Evolutionary conservation across 1,140 invertebrate genomes (phyloP), one percentile per base, ranked within the genome.

Genomic region (Drosophila eugracilis): DNA sequence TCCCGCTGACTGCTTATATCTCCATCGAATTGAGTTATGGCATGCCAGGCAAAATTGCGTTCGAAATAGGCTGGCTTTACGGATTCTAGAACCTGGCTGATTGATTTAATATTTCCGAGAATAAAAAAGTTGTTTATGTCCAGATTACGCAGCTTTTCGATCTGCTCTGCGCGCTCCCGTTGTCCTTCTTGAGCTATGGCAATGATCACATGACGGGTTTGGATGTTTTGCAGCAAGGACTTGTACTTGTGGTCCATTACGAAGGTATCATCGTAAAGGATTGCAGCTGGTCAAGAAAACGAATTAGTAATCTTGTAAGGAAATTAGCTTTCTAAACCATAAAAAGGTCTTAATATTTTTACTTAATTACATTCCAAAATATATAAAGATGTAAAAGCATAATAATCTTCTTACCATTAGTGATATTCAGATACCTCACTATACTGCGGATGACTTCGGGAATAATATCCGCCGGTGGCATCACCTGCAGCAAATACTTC

Each of bases 201-300:
- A 1, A 95, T 94, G 19, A 97, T 97, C 1, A 97, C 94, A 86
- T 98, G 97, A 2, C 97, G 93, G 0, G 96, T 97, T 14, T 96
- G 96, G 22, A 98, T 95, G 91, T 98, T 98, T 88, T 97, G 94
- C 10, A 98, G 91, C 1, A 98, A 91, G 5, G 96, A 96, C 91
- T 97, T 97, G 92, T 97, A 98, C 91, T 98, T 97, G 92, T 98
- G 96, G 75, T 97, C 96, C 96, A 98, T 97, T 0, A 96, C 95
- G 81, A 98, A 98, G 19, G 95, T 94, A 9, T 95, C 93, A 80
- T 98, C 97, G 90, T 97, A 98, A 5, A 98, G 93, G 39, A 98
- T 96, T 2, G 96, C 97, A 15, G 97, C 80, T 84, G 14, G 9
- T 4, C 9, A 5, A 1, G 21, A 19, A n/a, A 14, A 22, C 2